Conservation (phyloP, 2,888 invertebrate species). For the Subacronicta megacephala region DNA sequence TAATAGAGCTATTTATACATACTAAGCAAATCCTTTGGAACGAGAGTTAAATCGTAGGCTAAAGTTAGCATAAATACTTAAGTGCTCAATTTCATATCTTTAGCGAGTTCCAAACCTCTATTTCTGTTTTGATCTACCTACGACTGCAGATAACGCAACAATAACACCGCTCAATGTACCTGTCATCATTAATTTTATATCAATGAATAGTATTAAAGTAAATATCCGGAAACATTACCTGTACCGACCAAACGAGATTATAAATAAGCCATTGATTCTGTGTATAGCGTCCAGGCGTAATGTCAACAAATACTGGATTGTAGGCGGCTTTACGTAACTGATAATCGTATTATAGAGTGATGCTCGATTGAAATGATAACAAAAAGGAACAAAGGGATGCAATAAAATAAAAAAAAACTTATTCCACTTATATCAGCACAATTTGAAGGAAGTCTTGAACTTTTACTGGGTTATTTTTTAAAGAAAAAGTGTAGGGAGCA, state of each 20-base stretch:
- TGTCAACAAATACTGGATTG: constrained; percentile 18
- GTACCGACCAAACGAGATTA: constrained; percentile 31
- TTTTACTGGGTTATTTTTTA: no score
- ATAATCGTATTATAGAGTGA: neutral
- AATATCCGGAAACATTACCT: constrained; percentile 31
- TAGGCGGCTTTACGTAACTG: constrained; percentile 16
- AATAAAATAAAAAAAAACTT: no score
- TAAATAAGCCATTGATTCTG: constrained; percentile 27
- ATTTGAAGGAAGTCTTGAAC: no score
- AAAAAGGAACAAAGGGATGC: no score
- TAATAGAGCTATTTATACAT: no score
- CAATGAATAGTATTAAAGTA: constrained; percentile 41
- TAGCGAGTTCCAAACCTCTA: constrained; percentile 18
- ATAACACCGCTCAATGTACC: constrained; percentile 27
- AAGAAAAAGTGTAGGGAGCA: no score
- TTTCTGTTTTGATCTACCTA: constrained; percentile 19
- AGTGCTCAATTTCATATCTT: no score
- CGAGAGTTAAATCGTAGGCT: no score
- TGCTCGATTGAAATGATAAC: no score
- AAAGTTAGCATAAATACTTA: no score
- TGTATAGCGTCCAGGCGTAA: constrained; percentile 28
- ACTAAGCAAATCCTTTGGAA: no score
- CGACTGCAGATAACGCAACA: constrained; percentile 17
- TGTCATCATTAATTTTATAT: constrained; percentile 40
- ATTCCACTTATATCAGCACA: no score